These are phyloP conservation scores for Ammodytes dubius DNA, from an alignment of 2,113 vertebrate genomes.

Conservation along the genomic window DNA sequence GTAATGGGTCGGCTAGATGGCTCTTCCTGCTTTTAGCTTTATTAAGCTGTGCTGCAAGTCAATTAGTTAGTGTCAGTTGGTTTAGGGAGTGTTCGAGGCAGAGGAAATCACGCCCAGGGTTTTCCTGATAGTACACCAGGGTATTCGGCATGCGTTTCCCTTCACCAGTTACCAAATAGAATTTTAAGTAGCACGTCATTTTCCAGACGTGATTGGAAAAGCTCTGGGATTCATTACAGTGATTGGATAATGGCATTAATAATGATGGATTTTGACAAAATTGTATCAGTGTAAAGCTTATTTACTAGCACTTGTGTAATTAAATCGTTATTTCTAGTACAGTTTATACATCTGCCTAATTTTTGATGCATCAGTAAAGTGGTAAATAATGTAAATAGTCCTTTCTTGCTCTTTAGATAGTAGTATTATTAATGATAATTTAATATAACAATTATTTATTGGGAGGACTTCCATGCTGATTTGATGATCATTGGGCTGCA, in stretches of 20 bases:
- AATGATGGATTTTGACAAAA: conserved; percentile 25
- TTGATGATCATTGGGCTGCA: neutral
- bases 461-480: neutral
- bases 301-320: neutral
- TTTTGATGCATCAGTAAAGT: neutral
- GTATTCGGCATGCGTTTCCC: neutral
- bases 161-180: conserved; percentile 45
- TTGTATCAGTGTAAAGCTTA: neutral
- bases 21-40: conserved; percentile 76
- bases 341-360: neutral
- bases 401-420: neutral
- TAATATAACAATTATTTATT: no score
- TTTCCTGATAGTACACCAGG: conserved; percentile 25
- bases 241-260: conserved; percentile 58
- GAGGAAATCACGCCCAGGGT: conserved; percentile 19
- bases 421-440: no score
- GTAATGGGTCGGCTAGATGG: conserved; percentile 69
- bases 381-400: neutral
- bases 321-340: neutral
- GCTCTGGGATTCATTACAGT: conserved; percentile 46
- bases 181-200: conserved; percentile 49
- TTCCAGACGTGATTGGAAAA: conserved; percentile 48
- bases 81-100: conserved; percentile 43
- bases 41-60: conserved; percentile 68
- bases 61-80: conserved; percentile 70